These are phyloP conservation scores for Okamejei kenojei DNA, from an alignment of 2,797 vertebrate species.

Conservation along the genomic window DNA sequence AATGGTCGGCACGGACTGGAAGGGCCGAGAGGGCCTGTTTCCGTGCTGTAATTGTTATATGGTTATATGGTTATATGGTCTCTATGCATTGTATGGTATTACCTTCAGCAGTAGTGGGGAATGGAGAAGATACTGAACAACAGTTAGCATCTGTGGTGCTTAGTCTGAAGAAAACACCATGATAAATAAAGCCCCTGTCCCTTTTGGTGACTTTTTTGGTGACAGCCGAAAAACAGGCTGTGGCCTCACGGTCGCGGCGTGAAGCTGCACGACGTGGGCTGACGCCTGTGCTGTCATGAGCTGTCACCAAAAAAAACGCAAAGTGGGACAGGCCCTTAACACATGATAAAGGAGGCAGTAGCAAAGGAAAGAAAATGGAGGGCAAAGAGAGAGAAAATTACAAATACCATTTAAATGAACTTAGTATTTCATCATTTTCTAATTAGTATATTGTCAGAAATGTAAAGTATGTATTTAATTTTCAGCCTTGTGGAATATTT, in stretches of 20 bases:
- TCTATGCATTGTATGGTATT: background rate
- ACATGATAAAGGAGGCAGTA: background rate
- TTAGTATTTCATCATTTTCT: background rate
- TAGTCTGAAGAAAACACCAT: background rate
- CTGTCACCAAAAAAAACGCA: too few relatives aligned
- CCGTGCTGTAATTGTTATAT: too few relatives aligned
- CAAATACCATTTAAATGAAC: background rate
- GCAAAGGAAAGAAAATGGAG: background rate
- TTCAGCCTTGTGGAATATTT: background rate
- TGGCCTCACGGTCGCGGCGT: too few relatives aligned
- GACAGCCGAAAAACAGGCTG: too few relatives aligned
- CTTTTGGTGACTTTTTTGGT: too few relatives aligned
- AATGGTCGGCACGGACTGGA: too few relatives aligned
- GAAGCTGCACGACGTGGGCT: too few relatives aligned
- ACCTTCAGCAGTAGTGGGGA: background rate
- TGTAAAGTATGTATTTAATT: background rate
- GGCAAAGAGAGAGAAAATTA: background rate
- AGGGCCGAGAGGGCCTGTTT: too few relatives aligned
- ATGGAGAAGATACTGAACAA: background rate
- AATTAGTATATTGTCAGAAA: background rate
- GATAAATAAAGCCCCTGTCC: background rate
- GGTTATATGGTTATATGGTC: too few relatives aligned
- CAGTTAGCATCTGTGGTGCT: too few relatives aligned
- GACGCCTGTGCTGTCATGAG: too few relatives aligned
- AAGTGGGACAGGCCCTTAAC: too few relatives aligned